Base-by-base conservation (phyloP, 1,140 invertebrate genomes). In the Belonocnema kinseyi region DNA sequence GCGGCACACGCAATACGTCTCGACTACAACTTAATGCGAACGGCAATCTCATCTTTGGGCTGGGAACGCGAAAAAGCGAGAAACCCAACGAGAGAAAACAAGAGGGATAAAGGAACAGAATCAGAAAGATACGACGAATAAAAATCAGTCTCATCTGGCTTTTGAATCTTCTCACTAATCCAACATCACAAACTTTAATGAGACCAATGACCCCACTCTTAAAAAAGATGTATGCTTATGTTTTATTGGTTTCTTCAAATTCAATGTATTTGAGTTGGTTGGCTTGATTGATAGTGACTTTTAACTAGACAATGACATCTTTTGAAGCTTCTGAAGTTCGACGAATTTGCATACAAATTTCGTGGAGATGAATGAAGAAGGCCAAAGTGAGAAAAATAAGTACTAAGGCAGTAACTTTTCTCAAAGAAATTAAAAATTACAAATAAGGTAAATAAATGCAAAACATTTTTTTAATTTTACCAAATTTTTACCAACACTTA, bases 81-180 rank as follows among this genome's bases (percentile, higher is more conserved):
- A 56, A 74, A 52, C 33, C 46, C 16, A 17, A 51, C 12, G 46
- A 40, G 21, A 54, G 58, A 58, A 54, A 77, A 61, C 50, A 19
- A 51, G 19, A 58, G 58, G 12, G 7, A 72, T 46, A 14, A 14
- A 72, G 40, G 50, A 50, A 77, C 40, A 46, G 40, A 46, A 0
- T 10, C 40, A 46, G 10, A 10, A 81, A 75, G 56, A 77, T 74
- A 82, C 75, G 80, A 82, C 77, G 80, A 83, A 82, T 79, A 82
- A 83, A 83, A 80, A 80, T 83, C 76, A 77, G 79, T 70, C 78
- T 81, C 82, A 83, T 83, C 75, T 80, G 80, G 82, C 80, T 80
- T 83, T 79, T 77, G 76, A 79, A 76, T 74, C 75, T 75, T 61
- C 74, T 78, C 72, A 54, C 52, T 58, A 26, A 72, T 73, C 19